Percentiles rank a stretch among this genome's conserved stretches.
phyloP scores from a whole-genome alignment of 1,140 invertebrate genomes.

The Drosophila orena region DNA sequence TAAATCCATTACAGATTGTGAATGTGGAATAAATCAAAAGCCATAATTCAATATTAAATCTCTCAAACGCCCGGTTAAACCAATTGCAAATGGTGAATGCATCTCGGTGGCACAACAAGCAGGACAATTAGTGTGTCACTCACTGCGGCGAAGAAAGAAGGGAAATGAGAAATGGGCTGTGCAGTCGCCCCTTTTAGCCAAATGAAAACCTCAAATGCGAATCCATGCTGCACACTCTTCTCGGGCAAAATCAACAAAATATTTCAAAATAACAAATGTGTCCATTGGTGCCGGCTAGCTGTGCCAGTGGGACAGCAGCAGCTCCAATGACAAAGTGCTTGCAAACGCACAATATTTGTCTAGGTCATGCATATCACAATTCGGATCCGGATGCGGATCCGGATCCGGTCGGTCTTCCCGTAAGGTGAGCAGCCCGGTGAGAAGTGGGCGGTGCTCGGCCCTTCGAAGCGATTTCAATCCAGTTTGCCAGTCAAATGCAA shows the following conservation, averaged over 20 bases:
- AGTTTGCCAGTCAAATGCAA: slow-evolving; percentile 73
- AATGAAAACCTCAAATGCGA: slow-evolving; percentile 76
- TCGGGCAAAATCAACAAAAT: slow-evolving; percentile 77
- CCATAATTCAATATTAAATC: slow-evolving; percentile 83
- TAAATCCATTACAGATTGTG: slow-evolving; percentile 72
- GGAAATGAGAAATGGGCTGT: slow-evolving; percentile 56
- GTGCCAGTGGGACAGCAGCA: slow-evolving; percentile 16
- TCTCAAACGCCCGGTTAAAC: slow-evolving; percentile 80
- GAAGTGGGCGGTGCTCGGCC: not conserved
- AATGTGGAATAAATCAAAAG: slow-evolving; percentile 62
- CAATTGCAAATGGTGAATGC: slow-evolving; percentile 60
- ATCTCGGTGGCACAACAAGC: slow-evolving; percentile 45
- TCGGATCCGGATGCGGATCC: slow-evolving; percentile 31
- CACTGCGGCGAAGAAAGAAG: slow-evolving; percentile 26
- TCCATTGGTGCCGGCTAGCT: slow-evolving; percentile 38
- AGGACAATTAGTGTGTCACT: slow-evolving; percentile 77
- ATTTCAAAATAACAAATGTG: slow-evolving; percentile 83
- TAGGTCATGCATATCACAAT: slow-evolving; percentile 74
- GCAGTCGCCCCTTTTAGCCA: slow-evolving; percentile 62
- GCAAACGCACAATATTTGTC: slow-evolving; percentile 80
- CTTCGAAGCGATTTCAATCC: slow-evolving; percentile 19
- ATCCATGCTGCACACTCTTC: slow-evolving; percentile 43
- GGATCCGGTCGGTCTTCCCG: slow-evolving; percentile 2
- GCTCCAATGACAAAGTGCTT: slow-evolving; percentile 73
- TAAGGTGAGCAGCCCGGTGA: slow-evolving; percentile 8